These are phyloP conservation scores for Psittacula echo DNA, from an alignment of 2,797 vertebrate genomes.

Conservation along the genomic window DNA sequence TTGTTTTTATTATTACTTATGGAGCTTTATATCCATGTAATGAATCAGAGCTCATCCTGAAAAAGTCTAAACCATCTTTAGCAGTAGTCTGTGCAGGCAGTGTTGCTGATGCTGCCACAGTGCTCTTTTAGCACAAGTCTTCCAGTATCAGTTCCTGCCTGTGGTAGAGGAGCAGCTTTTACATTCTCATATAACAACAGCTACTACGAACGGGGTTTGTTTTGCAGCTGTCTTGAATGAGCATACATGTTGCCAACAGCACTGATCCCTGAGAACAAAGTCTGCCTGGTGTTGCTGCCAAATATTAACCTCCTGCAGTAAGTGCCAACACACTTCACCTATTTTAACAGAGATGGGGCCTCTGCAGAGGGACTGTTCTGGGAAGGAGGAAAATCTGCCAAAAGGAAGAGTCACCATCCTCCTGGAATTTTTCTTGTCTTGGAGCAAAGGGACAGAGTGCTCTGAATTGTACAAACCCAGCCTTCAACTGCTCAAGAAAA, in stretches of 20 bases:
- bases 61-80: neutral
- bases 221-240: slow-evolving; percentile 50
- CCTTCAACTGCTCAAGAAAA: neutral
- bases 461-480: neutral
- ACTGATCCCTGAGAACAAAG: slow-evolving; percentile 4
- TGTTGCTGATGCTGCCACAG: neutral
- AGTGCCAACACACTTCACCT: slow-evolving; percentile 1
- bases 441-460: neutral
- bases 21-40: rapidly evolving
- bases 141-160: neutral
- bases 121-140: neutral
- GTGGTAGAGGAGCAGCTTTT: neutral
- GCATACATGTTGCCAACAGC: neutral
- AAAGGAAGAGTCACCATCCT: neutral
- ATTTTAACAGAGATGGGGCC: neutral
- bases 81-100: neutral
- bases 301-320: slow-evolving; percentile 26
- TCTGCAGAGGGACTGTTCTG: neutral
- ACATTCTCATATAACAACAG: neutral
- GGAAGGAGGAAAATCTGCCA: neutral
- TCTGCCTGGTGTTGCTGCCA: slow-evolving; percentile 17
- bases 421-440: neutral
- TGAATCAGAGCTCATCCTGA: neutral
- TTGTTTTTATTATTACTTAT: neutral
- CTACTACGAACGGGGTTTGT: neutral